phyloP scores from a whole-genome alignment of 2,797 vertebrate genomes.

The Sebastes steindachneri region DNA sequence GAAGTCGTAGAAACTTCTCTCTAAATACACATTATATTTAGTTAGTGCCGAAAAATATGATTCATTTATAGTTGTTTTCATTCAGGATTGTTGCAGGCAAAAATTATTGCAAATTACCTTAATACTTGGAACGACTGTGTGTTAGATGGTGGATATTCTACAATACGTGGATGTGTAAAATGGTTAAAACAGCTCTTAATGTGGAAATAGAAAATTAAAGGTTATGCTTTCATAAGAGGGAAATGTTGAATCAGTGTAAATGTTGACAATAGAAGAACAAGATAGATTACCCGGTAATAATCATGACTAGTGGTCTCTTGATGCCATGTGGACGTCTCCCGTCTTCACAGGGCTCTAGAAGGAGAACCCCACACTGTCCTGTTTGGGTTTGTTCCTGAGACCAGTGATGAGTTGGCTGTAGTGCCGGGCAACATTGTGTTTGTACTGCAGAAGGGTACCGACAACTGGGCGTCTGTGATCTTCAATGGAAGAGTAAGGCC shows the following conservation, averaged over 20 bases:
- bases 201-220: not conserved
- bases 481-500: conserved; percentile 93
- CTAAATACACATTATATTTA: not conserved
- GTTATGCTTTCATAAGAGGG: not conserved
- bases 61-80: not conserved
- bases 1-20: not conserved
- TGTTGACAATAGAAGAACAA: not conserved
- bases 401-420: conserved; percentile 89
- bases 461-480: conserved; percentile 96
- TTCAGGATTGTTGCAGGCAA: not conserved
- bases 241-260: not conserved
- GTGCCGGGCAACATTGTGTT: conserved; percentile 96
- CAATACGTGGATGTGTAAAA: not conserved
- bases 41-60: not conserved
- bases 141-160: not conserved
- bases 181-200: not conserved
- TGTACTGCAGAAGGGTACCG: conserved; percentile 90
- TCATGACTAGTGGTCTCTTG: not conserved
- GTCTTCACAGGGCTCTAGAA: conserved; percentile 86
- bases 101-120: not conserved
- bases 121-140: not conserved
- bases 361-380: conserved; percentile 92
- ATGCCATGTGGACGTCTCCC: not conserved
- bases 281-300: not conserved
- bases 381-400: conserved; percentile 93